Evolutionary conservation across 2,888 invertebrate genomes (phyloP).

Genomic region (Sicus ferrugineus): DNA sequence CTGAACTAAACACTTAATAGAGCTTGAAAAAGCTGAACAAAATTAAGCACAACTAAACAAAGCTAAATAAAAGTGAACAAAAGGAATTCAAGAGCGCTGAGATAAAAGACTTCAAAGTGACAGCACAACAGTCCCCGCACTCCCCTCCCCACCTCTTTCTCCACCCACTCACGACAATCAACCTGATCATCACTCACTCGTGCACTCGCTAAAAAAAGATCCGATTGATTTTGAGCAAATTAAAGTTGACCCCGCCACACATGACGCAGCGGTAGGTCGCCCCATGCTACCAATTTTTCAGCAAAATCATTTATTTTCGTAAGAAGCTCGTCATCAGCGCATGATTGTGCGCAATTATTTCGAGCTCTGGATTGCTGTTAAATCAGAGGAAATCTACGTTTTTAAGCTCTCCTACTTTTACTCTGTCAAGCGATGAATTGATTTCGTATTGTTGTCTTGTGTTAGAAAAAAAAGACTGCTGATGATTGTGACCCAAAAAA

Average conservation of each 20-base stretch:
- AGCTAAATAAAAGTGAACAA: too few species aligned
- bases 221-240: background rate
- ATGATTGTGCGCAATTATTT: background rate
- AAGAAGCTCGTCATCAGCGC: slow-evolving; percentile 3
- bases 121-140: too few species aligned
- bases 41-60: too few species aligned
- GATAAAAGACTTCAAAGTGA: too few species aligned
- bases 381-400: background rate
- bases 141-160: too few species aligned
- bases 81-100: too few species aligned
- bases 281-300: slow-evolving; percentile 13
- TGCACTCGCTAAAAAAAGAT: background rate
- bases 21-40: too few species aligned
- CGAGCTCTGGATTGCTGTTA: background rate
- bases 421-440: too few species aligned
- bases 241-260: background rate
- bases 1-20: too few species aligned
- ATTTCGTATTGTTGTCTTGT: slow-evolving; percentile 15
- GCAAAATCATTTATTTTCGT: slow-evolving; percentile 26
- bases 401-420: background rate
- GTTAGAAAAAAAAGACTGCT: slow-evolving; percentile 44
- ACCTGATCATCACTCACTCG: background rate
- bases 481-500: slow-evolving; percentile 52
- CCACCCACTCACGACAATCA: too few species aligned
- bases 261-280: slow-evolving; percentile 5